Conservation (phyloP, 2,113 vertebrate genomes). For the Alces alces region DNA sequence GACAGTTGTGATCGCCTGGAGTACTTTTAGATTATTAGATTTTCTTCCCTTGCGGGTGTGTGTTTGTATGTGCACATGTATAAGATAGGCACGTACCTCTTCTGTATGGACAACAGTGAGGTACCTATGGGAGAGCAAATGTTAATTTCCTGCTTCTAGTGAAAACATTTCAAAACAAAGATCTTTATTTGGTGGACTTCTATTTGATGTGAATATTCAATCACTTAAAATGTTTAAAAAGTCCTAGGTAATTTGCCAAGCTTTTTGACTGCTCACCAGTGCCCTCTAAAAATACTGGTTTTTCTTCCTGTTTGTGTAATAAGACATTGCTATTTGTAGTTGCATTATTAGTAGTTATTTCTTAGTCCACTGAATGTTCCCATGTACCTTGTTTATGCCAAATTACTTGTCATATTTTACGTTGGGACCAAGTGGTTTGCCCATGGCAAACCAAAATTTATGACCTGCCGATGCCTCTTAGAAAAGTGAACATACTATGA, state of each 20-base stretch:
- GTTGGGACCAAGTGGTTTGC: slow-evolving; percentile 75
- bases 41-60: slow-evolving; percentile 73
- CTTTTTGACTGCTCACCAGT: slow-evolving; percentile 60
- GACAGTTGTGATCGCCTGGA: slow-evolving; percentile 69
- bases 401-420: slow-evolving; percentile 73
- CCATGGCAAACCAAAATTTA: slow-evolving; percentile 61
- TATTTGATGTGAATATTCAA: slow-evolving; percentile 47
- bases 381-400: slow-evolving; percentile 72
- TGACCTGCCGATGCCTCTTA: slow-evolving; percentile 64
- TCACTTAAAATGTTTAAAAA: slow-evolving; percentile 55
- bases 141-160: slow-evolving; percentile 68
- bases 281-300: slow-evolving; percentile 37
- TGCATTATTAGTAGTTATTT: slow-evolving; percentile 64
- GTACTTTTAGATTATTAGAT: slow-evolving; percentile 78
- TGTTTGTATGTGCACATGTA: slow-evolving; percentile 70
- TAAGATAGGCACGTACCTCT: slow-evolving; percentile 71
- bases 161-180: slow-evolving; percentile 55
- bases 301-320: slow-evolving; percentile 63
- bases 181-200: slow-evolving; percentile 54
- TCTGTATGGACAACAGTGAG: slow-evolving; percentile 61
- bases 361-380: slow-evolving; percentile 66
- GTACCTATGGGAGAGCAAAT: slow-evolving; percentile 67
- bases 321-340: slow-evolving; percentile 44
- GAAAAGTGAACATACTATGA: slow-evolving; percentile 65
- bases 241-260: slow-evolving; percentile 48